Base-by-base conservation (phyloP, 1,140 invertebrate genomes). In the Zaprionus tsacasi region DNA sequence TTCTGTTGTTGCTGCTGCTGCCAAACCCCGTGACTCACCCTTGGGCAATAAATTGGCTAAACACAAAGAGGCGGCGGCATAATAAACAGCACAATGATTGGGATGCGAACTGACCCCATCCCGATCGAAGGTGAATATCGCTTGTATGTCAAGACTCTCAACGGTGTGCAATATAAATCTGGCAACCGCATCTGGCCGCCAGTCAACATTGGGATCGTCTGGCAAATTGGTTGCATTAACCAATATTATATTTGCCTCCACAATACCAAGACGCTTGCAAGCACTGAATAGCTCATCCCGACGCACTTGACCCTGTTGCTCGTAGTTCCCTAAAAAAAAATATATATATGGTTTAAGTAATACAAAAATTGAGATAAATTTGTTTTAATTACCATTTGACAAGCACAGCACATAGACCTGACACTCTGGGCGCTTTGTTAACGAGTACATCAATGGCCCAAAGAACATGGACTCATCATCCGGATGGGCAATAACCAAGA, bases 381-480 rank as follows among this genome's bases (percentile, higher is more conserved):
- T 30, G 11, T 54, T 66, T 52, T 76, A 76, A 79, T 91, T 93
- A 97, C 98, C 98, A 92, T 95, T 95, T 8, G 97, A 96, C 65
- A 99, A 93, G 93, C 98, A 99, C 17, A 99, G 93, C 25, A 99
- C 78, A 92, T 96, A 96, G 50, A 99, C 94, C 78, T 94, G 93
- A 80, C 93, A 95, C 79, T 93, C 94, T 76, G 94, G 94, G 36
- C 95, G 93, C 81, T 94, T 95, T n/a, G 93, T 93, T 40, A 95
- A 94, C 91, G 94, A 95, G 70, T 97, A 94, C 69, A 99, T 95
- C 21, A 97, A 95, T 7, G 98, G 99, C 0, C 97, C 97, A 93
- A 99, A 99, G 93, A 99, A 99, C 98, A 99, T 99, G 75, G 97
- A 98, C 92, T 99, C 98, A 91, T 98, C 98, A 93, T 99, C 98